phyloP scores from a whole-genome alignment of 1,140 invertebrate genomes.

The Tyrophagus putrescentiae region DNA sequence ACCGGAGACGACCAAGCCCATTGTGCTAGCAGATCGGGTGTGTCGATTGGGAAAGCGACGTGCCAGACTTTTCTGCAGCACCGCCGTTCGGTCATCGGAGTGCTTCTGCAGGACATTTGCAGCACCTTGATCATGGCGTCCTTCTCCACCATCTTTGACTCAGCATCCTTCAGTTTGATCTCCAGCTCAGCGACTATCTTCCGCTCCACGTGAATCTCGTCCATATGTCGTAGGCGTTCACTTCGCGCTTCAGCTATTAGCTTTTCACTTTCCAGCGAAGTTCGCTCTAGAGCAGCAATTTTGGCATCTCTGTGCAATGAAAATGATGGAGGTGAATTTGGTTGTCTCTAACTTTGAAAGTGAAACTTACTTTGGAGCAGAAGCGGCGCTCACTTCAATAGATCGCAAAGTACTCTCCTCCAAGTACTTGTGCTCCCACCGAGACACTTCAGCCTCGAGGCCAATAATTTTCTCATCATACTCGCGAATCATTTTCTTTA shows the following conservation, averaged over 20 bases:
- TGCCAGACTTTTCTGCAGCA: slow-evolving; percentile 25
- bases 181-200: slow-evolving; percentile 68
- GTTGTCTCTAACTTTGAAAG: not conserved
- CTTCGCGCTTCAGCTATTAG: slow-evolving; percentile 65
- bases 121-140: slow-evolving; percentile 72
- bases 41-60: slow-evolving; percentile 24
- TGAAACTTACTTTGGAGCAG: slow-evolving; percentile 56
- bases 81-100: slow-evolving; percentile 27
- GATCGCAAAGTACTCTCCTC: slow-evolving; percentile 67
- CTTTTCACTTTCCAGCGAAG: slow-evolving; percentile 67
- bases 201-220: slow-evolving; percentile 58
- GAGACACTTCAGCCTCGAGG: slow-evolving; percentile 61
- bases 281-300: slow-evolving; percentile 67
- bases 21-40: slow-evolving; percentile 25
- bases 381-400: slow-evolving; percentile 65
- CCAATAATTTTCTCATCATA: slow-evolving; percentile 63
- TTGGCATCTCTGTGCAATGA: slow-evolving; percentile 52
- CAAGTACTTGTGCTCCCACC: slow-evolving; percentile 72
- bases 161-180: slow-evolving; percentile 66
- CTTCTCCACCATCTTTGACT: slow-evolving; percentile 68
- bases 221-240: slow-evolving; percentile 64
- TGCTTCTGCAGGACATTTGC: slow-evolving; percentile 49
- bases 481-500: slow-evolving; percentile 41
- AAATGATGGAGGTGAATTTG: not conserved
- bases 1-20: slow-evolving; percentile 22